Conservation (phyloP, 2,113 vertebrate species). For the Hemibagrus wyckioides region DNA sequence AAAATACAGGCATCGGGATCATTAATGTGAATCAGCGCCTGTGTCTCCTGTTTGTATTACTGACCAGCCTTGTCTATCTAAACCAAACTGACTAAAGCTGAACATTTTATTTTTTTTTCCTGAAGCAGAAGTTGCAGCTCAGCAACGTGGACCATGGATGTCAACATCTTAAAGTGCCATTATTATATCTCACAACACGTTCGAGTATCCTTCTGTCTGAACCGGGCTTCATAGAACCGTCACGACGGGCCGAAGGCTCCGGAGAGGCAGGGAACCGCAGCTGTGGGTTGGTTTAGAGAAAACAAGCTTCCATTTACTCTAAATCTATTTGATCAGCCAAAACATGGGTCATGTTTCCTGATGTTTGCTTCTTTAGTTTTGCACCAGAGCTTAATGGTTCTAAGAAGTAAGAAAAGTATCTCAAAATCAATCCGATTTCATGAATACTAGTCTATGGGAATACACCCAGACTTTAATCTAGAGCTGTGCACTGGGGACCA, state of each 20-base stretch:
- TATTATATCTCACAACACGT: constrained; percentile 48
- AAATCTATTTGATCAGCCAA: background rate
- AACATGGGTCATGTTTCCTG: background rate
- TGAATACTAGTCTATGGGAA: background rate
- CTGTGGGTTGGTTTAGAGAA: background rate
- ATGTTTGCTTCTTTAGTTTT: background rate
- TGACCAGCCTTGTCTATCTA: constrained; percentile 34
- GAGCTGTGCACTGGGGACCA: background rate
- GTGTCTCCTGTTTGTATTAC: constrained; percentile 44
- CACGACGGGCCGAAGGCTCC: background rate
- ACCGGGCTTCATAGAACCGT: background rate
- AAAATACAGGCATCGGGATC: background rate
- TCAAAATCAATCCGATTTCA: background rate
- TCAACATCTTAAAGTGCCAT: constrained; percentile 66
- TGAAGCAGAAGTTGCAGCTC: background rate
- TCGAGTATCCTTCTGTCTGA: constrained; percentile 31
- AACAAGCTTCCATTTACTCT: background rate
- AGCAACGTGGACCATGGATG: background rate
- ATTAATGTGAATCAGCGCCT: constrained; percentile 14
- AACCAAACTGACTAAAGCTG: constrained; percentile 23
- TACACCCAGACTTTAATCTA: background rate
- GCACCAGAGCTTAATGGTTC: background rate
- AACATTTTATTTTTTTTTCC: constrained; percentile 17
- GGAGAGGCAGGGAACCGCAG: background rate
- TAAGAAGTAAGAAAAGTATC: background rate